Base-by-base conservation (phyloP, 2,888 invertebrate genomes). In the Alcis repandata region DNA sequence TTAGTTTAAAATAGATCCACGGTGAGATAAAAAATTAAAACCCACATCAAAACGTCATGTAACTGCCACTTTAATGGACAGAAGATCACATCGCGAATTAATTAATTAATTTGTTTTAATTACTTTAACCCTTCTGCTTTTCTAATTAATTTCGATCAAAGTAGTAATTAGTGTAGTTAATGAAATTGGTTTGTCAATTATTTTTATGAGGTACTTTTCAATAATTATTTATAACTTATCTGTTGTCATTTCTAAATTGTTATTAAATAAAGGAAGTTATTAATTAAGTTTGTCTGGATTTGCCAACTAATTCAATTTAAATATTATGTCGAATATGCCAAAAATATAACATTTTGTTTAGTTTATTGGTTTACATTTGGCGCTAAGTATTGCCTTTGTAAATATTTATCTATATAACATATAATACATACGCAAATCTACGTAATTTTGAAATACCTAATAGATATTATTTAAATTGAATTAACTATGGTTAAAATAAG, bases 81-180 rank as follows among this genome's bases (percentile, higher is more conserved):
- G 74, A 82, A 77, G 83, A 85, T 86, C 80, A 72, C 73, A 77
- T 75, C 78, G 74, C 75, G 70, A 77, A 79, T 82, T 87, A 85
- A 87, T 82, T 87, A 85, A 87, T 87, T 88, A 88, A 89, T 88
- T 87, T 76, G 69, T 72, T 74, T 82, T 88, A 87, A 90, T 89
- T 87, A 86, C 75, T 69, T 73, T 79, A 90, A 90, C 90, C 91
- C 91, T 87, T 90, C 78, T 71, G 63, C 66, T 70, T 40, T 63
- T 63, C 70, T 54, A 62, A 63, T 74, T 69, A 63, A 59, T 57
- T 58, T 73, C 63, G 70, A 73, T 73, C 70, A 68, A 79, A 81
- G 17, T 40, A 56, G 20, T 56, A 51, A 52, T 64, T 62, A 68
- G 46, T 36, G 40, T 62, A 9, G 19, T 52, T 61, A 59, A n/a